A percentile compares a stretch with the other conserved stretches of the same genome.
phyloP scores from a whole-genome alignment of 1,140 invertebrate species.

The Lasaia peninsularis region DNA sequence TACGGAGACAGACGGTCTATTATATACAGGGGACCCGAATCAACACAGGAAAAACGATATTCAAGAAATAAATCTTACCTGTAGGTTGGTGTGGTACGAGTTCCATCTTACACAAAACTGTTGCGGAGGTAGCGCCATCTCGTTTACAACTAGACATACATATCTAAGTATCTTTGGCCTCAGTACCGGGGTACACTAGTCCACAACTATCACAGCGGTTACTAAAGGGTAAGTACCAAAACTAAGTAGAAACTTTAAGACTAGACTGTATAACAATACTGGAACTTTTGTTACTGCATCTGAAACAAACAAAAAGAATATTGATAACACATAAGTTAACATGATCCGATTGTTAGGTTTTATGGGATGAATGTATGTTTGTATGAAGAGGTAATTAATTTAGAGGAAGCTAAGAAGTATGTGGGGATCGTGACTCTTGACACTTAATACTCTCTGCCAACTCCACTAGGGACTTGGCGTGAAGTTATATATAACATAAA shows the following conservation, averaged over 20 bases:
- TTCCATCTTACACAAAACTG: constrained; percentile 94
- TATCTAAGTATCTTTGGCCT: constrained; percentile 55
- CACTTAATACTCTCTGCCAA: too few relatives aligned
- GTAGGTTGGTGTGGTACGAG: constrained; percentile 90
- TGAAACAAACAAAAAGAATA: constrained; percentile 49
- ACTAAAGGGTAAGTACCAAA: constrained; percentile 43
- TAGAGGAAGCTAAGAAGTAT: too few relatives aligned
- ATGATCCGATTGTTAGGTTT: too few relatives aligned
- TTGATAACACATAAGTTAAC: too few relatives aligned
- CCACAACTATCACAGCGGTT: constrained; percentile 56
- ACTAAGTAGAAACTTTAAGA: constrained; percentile 67
- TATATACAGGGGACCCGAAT: too few relatives aligned
- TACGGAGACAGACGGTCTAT: too few relatives aligned
- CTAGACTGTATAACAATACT: constrained; percentile 68
- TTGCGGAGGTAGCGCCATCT: constrained; percentile 78
- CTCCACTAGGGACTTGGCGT: too few relatives aligned
- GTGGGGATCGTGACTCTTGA: too few relatives aligned
- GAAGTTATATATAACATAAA: too few relatives aligned
- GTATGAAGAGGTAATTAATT: too few relatives aligned
- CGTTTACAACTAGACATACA: constrained; percentile 28
- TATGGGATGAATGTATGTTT: not conserved
- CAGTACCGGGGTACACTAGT: constrained; percentile 32
- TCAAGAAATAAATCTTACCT: constrained; percentile 68
- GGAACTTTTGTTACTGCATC: constrained; percentile 40
- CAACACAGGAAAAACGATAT: too few relatives aligned